Percentiles rank a stretch among this genome's conserved stretches.
These are phyloP conservation scores for Dipodomys spectabilis DNA, from an alignment of 2,113 vertebrate species.

Conservation along the genomic window DNA sequence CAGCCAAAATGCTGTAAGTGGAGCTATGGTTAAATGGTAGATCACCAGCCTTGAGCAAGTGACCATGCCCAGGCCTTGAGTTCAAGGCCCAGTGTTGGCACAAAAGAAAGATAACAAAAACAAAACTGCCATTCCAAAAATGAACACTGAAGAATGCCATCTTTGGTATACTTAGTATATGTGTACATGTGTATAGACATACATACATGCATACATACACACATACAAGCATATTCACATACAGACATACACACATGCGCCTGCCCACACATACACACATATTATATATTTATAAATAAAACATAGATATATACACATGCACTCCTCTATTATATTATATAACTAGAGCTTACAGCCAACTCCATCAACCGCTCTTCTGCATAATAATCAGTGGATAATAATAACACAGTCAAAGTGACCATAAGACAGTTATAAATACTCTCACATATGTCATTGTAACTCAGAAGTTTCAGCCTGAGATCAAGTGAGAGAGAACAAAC, in stretches of 20 bases:
- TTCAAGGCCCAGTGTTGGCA: no score
- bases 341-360: background rate
- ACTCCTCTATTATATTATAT: background rate
- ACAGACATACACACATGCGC: background rate
- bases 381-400: background rate
- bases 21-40: no score
- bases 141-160: background rate
- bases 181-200: fast-evolving
- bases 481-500: conserved; percentile 63
- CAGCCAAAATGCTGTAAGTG: no score
- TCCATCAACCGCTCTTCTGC: background rate
- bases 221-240: background rate
- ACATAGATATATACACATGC: background rate
- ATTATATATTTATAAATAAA: no score
- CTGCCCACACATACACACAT: background rate
- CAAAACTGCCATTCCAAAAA: no score
- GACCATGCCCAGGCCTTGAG: no score
- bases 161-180: background rate
- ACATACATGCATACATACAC: background rate
- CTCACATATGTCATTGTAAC: background rate
- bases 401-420: background rate
- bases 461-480: conserved; percentile 56
- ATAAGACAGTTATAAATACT: background rate
- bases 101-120: no score
- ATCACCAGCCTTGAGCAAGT: no score